phyloP scores from a whole-genome alignment of 2,113 vertebrate species.

The Daboia siamensis region DNA sequence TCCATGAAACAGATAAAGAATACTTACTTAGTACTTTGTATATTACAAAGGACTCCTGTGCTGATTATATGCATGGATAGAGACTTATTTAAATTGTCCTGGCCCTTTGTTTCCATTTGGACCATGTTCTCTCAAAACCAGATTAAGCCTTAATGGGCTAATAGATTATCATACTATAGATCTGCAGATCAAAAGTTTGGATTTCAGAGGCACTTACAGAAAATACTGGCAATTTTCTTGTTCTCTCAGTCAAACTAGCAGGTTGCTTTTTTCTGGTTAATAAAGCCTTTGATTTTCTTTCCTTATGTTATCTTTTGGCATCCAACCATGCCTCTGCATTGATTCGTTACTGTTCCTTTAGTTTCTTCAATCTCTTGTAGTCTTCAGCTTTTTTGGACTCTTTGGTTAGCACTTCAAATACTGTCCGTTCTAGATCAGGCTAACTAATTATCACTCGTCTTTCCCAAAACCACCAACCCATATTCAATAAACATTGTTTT shows the following conservation, averaged over 20 bases:
- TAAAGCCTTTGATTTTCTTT: not conserved
- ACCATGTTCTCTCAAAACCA: not conserved
- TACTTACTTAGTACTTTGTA: not conserved
- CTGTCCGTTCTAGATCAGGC: not conserved
- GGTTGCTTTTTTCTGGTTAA: not conserved
- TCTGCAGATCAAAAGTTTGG: not conserved
- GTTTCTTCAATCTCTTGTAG: not conserved
- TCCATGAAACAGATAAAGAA: not conserved
- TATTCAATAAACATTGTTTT: not conserved
- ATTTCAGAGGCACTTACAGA: not conserved
- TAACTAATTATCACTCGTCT: not conserved
- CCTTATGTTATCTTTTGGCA: not conserved
- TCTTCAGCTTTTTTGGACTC: not conserved
- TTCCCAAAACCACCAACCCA: not conserved
- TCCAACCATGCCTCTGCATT: not conserved
- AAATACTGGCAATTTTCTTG: not conserved
- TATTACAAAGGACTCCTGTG: not conserved
- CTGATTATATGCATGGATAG: not conserved
- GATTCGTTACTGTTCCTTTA: not conserved
- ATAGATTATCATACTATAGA: not conserved
- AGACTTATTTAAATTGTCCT: not conserved
- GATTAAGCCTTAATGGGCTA: not conserved
- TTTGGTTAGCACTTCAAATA: not conserved
- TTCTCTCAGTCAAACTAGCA: not conserved
- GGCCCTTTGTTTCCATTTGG: not conserved